Evolutionary conservation across 2,888 invertebrate genomes (phyloP).

Genomic region (Cataglyphis rosenhaueri): DNA sequence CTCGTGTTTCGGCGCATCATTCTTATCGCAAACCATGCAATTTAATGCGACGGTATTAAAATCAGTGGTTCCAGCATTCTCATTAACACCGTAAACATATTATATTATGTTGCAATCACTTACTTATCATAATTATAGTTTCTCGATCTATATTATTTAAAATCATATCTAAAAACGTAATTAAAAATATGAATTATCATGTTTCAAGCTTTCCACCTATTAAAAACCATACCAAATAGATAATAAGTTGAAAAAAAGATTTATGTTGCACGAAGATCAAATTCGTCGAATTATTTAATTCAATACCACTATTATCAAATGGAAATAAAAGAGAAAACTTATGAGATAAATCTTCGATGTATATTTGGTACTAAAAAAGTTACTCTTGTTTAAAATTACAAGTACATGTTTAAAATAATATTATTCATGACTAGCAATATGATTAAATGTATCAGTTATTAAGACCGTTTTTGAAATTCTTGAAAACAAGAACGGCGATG

Average conservation of each 20-base stretch:
- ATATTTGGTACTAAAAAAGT: background rate
- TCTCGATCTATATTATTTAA: conserved; percentile 7
- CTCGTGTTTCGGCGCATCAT: conserved; percentile 62
- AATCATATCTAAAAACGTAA: background rate
- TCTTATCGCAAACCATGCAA: conserved; percentile 48
- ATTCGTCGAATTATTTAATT: conserved; percentile 3
- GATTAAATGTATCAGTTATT: conserved; percentile 15
- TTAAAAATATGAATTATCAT: background rate
- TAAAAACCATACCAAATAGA: background rate
- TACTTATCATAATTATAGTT: conserved; percentile 5
- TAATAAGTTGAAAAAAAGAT: background rate
- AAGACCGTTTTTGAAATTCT: no score
- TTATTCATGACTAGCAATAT: conserved; percentile 16
- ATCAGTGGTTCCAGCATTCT: conserved; percentile 31
- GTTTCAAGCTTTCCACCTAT: background rate
- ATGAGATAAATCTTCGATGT: background rate
- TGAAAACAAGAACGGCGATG: no score
- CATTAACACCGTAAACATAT: conserved; percentile 22
- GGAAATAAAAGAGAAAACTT: background rate
- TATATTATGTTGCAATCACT: conserved; percentile 5
- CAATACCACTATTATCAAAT: background rate
- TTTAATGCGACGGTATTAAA: conserved; percentile 40
- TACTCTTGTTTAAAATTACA: background rate
- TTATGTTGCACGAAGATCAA: background rate
- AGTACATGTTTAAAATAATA: background rate